Conservation (phyloP, 2,888 invertebrate species). For the Cantharis rustica region DNA sequence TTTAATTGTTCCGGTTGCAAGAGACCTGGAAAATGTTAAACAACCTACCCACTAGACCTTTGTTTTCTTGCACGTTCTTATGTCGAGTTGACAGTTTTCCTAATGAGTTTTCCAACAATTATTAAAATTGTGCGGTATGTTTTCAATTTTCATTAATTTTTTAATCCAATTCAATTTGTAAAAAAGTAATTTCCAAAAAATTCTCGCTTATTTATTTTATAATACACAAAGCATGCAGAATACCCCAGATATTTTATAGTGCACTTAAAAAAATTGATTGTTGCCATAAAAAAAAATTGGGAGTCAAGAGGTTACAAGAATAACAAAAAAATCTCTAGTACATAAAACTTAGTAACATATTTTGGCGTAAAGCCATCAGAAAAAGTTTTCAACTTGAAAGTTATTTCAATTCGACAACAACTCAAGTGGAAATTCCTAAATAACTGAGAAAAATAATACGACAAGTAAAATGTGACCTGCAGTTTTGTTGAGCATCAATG, state of each 20-base stretch:
- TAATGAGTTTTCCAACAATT: background rate
- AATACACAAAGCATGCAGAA: background rate
- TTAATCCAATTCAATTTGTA: background rate
- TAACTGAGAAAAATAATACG: conserved; percentile 37
- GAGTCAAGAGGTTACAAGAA: background rate
- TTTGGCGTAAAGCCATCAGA: conserved; percentile 29
- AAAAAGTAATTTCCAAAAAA: background rate
- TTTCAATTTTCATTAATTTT: background rate
- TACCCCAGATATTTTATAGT: background rate
- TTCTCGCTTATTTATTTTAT: background rate
- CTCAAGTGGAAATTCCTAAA: conserved; percentile 45
- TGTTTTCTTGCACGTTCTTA: conserved; percentile 25
- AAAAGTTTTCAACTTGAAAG: conserved; percentile 31
- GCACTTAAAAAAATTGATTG: background rate
- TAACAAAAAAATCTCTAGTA: background rate
- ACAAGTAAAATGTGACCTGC: conserved; percentile 36
- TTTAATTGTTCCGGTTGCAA: conserved; percentile 31
- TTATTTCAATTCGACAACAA: conserved; percentile 32
- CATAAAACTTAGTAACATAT: conserved; percentile 26
- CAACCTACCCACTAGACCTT: conserved; percentile 25
- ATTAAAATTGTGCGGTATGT: background rate
- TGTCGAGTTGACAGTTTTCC: conserved; percentile 4
- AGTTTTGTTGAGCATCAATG: conserved; percentile 37
- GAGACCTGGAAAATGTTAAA: conserved; percentile 28
- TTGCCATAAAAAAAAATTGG: background rate